Base-by-base conservation (phyloP, 1,140 invertebrate genomes). In the Sitobion miscanthi region DNA sequence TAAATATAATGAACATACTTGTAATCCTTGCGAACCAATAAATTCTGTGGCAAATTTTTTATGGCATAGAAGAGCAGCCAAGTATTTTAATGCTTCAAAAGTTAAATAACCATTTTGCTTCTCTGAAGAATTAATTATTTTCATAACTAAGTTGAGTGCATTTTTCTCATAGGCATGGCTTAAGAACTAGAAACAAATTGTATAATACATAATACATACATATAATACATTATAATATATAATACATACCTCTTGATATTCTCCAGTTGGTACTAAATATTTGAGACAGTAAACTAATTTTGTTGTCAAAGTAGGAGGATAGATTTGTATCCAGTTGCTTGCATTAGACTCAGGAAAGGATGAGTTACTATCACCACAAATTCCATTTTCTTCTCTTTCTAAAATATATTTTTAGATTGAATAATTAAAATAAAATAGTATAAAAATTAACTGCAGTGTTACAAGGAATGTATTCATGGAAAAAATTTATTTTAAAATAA, bases 11-110 rank as follows among this genome's bases (percentile, higher is more conserved):
- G 17, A 62, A 94, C 94, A 94, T 94, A 97, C 96, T 96, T 98
- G 97, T 86, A 99, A 95, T 7, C 98, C 98, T 77, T 97, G 97
- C 94, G 97, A 96, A 93, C 97, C 97, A 25, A 99, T 97, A 95
- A 99, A 99, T 95, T 99, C 98, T 21, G 99, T 97, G 0, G 98
- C 98, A 96, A 99, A 99, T 95, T 99, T 99, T 95, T 99, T 99
- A 95, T 99, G 99, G 94, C 98, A 99, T 0, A 99, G 96, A 85
- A 99, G 95, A 3, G 98, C 98, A 0, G 98, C 98, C 7, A 99
- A 96, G 95, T 99, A 99, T 96, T 99, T 97, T 0, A 99, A 96
- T 2, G 98, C 98, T 95, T 99, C 99, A 96, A 99, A 99, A 2
- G 98, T 98, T 7, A 99, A 95, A 57, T 99, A 96, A 62, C 92